Conservation (phyloP, 2,888 invertebrate genomes). For the Standfussiana lucernea region DNA sequence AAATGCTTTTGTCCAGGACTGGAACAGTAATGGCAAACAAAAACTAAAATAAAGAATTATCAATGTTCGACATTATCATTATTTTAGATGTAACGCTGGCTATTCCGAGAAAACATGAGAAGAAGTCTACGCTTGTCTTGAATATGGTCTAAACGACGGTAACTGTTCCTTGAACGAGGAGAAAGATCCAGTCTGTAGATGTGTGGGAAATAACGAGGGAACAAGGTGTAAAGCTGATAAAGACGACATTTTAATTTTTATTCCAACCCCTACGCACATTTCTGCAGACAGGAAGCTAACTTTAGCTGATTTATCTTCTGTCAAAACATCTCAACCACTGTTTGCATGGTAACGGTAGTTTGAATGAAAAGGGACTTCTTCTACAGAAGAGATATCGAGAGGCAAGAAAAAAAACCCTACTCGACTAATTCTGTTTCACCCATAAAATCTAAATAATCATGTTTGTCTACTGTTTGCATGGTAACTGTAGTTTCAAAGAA, state of each 20-base stretch:
- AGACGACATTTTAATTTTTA: not conserved
- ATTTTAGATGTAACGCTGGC: not conserved
- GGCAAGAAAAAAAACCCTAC: not conserved
- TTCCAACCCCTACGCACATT: not conserved
- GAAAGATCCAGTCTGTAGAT: not conserved
- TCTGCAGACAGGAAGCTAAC: not conserved
- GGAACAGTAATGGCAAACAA: not conserved
- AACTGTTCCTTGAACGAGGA: not conserved
- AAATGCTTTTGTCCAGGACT: not conserved
- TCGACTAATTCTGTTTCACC: not conserved
- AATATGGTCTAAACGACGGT: not conserved
- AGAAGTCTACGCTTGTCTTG: not conserved
- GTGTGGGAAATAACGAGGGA: no score
- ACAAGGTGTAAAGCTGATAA: not conserved
- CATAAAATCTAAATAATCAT: not conserved
- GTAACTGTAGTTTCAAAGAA: not conserved
- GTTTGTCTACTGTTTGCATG: not conserved
- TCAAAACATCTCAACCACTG: not conserved
- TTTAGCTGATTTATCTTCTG: not conserved
- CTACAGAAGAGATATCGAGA: not conserved
- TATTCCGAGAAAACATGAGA: not conserved
- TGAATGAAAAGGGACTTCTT: not conserved
- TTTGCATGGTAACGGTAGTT: not conserved
- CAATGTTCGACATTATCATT: not conserved
- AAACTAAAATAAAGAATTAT: not conserved